Base-by-base conservation (phyloP, 2,888 invertebrate genomes). In the Meteorus cinctellus region DNA sequence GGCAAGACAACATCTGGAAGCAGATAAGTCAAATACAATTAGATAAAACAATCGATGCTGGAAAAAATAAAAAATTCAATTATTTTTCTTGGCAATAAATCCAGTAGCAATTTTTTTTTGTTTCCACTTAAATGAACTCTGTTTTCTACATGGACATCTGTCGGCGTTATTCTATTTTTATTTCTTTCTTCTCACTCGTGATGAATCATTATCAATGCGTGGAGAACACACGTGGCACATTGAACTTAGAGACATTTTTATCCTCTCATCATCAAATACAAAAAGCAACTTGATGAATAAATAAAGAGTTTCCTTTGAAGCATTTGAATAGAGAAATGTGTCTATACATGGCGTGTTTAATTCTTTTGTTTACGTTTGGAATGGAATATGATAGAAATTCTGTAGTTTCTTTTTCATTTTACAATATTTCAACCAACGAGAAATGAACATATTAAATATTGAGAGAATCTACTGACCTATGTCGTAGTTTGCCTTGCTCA, bases 1-100 rank as follows among this genome's bases (percentile, higher is more conserved):
- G 95, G 95, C 84, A 95, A 92, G 85, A 95, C 91, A 83, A 95
- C 91, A 89, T 95, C 95, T 95, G 91, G 80, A 90, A 92, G 85
- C 77, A 81, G 83, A 80, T 72, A 59, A 45, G n/a, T 59, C 8
- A 41, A 41, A 36, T 36, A 24, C 8, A 34, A 73, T 66, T 51
- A 66, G 66, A 31, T 19, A 36, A 36, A 51, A 27, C 45, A 36
- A 27, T 55, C 10, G 48, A 45, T 60, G 12, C 29, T 14, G 24
- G 31, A 36, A 60, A 31, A 69, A n/a, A n/a, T n/a, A 45, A 19
- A 19, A 41, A 41, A 12, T 12, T 12, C 41, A 16, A 31, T 29
- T n/a, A 31, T n/a, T 55, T 55, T n/a, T 19, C 55, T 55, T 55
- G 19, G 19, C 19, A 55, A 55, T 55, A 55, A 55, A 55, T 55